Evolutionary conservation across 2,797 vertebrate genomes (phyloP).

Genomic region (Takifugu ocellatus): DNA sequence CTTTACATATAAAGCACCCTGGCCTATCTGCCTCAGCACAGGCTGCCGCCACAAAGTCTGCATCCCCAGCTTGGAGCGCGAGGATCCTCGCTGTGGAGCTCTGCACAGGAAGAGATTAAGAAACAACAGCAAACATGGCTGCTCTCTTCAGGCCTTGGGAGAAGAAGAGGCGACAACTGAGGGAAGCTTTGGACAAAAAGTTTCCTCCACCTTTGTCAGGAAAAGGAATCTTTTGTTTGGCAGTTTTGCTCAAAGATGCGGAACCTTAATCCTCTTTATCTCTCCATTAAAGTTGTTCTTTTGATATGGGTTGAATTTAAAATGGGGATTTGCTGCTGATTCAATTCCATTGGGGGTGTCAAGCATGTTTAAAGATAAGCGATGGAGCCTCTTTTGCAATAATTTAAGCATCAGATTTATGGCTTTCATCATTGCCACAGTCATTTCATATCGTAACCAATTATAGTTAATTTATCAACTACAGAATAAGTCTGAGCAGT

Average conservation of each 20-base stretch:
- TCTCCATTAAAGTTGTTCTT: background rate
- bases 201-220: slow-evolving; percentile 8
- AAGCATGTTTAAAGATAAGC: background rate
- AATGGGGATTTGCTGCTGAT: background rate
- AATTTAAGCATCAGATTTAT: background rate
- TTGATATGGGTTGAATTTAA: background rate
- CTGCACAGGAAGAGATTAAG: slow-evolving; percentile 68
- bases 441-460: background rate
- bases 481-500: background rate
- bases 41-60: slow-evolving; percentile 67
- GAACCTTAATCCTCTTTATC: background rate
- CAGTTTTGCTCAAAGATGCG: background rate
- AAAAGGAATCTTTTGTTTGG: slow-evolving; percentile 7
- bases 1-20: slow-evolving; percentile 77
- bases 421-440: background rate
- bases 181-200: slow-evolving; percentile 33
- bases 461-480: slow-evolving; percentile 2
- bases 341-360: background rate
- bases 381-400: too few relatives aligned
- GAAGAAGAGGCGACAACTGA: slow-evolving; percentile 22
- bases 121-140: slow-evolving; percentile 62
- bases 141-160: slow-evolving; percentile 28
- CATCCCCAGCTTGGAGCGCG: slow-evolving; percentile 65
- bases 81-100: slow-evolving; percentile 61
- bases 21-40: slow-evolving; percentile 74